Base-by-base conservation (phyloP, 2,113 vertebrate genomes). In the Rostratula benghalensis region DNA sequence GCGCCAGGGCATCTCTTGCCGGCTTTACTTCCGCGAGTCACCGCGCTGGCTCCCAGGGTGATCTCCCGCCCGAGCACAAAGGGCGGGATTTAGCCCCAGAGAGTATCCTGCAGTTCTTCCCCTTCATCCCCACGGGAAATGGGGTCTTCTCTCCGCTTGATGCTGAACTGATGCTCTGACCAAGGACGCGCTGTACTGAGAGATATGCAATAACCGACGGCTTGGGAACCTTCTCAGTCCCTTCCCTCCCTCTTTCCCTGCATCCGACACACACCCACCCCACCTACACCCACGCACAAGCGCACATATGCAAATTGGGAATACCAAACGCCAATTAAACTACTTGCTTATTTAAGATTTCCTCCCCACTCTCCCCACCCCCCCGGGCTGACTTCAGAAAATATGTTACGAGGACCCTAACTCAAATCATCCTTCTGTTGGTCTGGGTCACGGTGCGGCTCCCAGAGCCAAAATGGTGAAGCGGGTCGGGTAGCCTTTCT, bases 261-360 rank as follows among this genome's bases (percentile, higher is more conserved):
- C 76, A 50, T 39, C 94, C 64, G 35, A 43, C 74, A 83, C n/a
- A 23, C 4, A 64, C 71, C 33, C 76, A 64, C 76, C 33, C 73
- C 64, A 64, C 61, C 61, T 83, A n/a, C 80, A 37, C 76, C 77
- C 84, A 75, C 86, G 57, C 78, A 84, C 67, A 60, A 54, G 39
- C 41, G 19, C 46, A 23, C 41, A 4, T 45, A 92, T 89, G 91
- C 77, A 85, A 81, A 94, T 83, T 23, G 59, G 53, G 57, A 41
- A 84, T 64, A 59, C n/a, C 81, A 77, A 85, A 65, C 23, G n/a
- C 78, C 85, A 85, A 59, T 91, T 94, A 85, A 94, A 51, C 65
- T 41, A 25, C 80, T 89, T 48, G 71, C 89, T 87, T 78, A 64
- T 95, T 93, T 88, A 31, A 17, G 7, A 14, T 21, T 4, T 48